Evolutionary conservation across 2,113 vertebrate species (phyloP).

Genomic region (Lontra canadensis): DNA sequence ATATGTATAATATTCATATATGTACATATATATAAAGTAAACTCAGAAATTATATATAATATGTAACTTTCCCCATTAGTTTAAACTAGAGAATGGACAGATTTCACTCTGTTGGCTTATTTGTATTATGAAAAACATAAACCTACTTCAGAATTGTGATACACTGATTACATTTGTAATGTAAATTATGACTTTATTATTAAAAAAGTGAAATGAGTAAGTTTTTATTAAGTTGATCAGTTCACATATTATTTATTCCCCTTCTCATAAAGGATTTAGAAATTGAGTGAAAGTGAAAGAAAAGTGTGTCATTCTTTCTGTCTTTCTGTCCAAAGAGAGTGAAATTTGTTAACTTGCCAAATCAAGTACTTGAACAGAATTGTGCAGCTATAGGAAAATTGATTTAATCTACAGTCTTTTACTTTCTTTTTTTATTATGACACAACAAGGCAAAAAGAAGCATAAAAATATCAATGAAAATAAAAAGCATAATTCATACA

Average conservation of each 20-base stretch:
- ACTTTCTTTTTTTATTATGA: background rate
- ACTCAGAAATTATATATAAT: background rate
- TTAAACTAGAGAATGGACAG: background rate
- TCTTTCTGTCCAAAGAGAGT: background rate
- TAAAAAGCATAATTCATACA: background rate
- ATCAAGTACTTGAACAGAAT: background rate
- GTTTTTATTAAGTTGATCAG: background rate
- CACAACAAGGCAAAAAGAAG: background rate
- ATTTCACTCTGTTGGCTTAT: background rate
- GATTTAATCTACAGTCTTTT: background rate
- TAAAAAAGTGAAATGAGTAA: background rate
- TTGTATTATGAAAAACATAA: background rate
- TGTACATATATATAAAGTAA: background rate
- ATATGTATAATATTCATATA: background rate
- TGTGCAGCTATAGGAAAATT: background rate
- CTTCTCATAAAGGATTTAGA: background rate
- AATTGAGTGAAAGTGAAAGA: background rate
- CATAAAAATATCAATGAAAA: background rate
- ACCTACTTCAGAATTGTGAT: background rate
- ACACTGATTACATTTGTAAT: background rate
- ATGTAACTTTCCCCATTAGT: background rate
- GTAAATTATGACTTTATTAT: background rate
- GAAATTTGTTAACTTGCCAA: background rate
- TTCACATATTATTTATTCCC: background rate
- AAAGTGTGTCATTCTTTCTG: background rate